Percentiles rank a stretch among this genome's conserved stretches.
Evolutionary conservation across 2,888 invertebrate genomes (phyloP).

Genomic region (Leptinotarsa haldemani): DNA sequence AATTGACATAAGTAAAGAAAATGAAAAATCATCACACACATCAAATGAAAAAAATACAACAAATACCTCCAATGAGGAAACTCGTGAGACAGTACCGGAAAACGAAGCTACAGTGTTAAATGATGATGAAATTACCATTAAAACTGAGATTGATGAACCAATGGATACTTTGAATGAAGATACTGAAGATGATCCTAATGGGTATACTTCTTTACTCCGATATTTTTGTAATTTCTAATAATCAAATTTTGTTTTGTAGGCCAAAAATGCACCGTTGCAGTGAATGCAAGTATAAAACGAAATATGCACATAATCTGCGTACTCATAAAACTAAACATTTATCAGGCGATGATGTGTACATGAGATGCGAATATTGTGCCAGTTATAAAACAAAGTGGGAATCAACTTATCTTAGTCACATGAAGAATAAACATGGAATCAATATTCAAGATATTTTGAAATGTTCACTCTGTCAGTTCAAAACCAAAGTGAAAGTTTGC

Average conservation of each 20-base stretch:
- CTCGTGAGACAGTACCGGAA: neutral
- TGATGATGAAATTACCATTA: slow-evolving; percentile 43
- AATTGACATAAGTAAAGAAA: slow-evolving; percentile 7
- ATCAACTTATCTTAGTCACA: slow-evolving; percentile 39
- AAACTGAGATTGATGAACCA: slow-evolving; percentile 39
- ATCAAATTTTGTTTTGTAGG: slow-evolving; percentile 32
- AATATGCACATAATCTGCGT: slow-evolving; percentile 40
- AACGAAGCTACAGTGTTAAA: slow-evolving; percentile 6
- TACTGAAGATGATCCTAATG: slow-evolving; percentile 24
- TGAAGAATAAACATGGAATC: slow-evolving; percentile 43
- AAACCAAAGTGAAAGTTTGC: slow-evolving; percentile 41
- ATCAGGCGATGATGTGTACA: slow-evolving; percentile 39
- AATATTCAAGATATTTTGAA: slow-evolving; percentile 31
- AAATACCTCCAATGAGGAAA: slow-evolving; percentile 10
- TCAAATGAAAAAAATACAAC: slow-evolving; percentile 18
- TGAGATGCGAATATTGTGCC: slow-evolving; percentile 39
- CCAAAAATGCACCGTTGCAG: slow-evolving; percentile 36
- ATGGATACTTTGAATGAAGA: slow-evolving; percentile 27
- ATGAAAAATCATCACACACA: slow-evolving; percentile 3
- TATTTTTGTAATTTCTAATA: neutral
- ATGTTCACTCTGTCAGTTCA: slow-evolving; percentile 38
- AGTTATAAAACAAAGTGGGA: slow-evolving; percentile 47
- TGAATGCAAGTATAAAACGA: slow-evolving; percentile 42
- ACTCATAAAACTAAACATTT: slow-evolving; percentile 44
- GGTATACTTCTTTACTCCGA: neutral